phyloP scores from a whole-genome alignment of 2,113 vertebrate genomes.

The Festucalex cinctus region DNA sequence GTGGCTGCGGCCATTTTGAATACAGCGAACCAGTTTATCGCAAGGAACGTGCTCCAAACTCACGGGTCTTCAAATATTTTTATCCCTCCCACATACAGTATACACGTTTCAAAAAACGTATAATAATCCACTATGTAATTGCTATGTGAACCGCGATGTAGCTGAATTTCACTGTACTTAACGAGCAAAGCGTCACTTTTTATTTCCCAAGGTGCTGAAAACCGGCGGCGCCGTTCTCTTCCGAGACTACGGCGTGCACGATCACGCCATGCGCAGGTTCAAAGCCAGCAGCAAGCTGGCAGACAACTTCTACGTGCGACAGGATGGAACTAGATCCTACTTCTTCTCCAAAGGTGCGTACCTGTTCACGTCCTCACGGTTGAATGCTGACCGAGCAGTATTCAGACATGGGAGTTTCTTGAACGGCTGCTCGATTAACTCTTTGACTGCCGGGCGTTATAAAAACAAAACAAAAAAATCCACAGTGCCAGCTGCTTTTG shows the following conservation, averaged over 20 bases:
- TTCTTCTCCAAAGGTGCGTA: slow-evolving; percentile 90
- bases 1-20: background rate
- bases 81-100: too few relatives aligned
- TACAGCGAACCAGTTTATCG: background rate
- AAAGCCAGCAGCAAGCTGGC: slow-evolving; percentile 88
- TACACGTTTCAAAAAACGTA: too few relatives aligned
- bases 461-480: too few relatives aligned
- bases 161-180: background rate
- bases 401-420: too few relatives aligned
- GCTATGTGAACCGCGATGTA: too few relatives aligned
- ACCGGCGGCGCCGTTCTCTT: slow-evolving; percentile 86
- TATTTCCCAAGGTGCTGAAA: slow-evolving; percentile 80
- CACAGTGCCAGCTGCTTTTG: too few relatives aligned
- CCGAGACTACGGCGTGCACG: slow-evolving; percentile 90
- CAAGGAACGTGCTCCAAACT: too few relatives aligned
- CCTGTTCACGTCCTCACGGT: background rate
- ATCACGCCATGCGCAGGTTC: slow-evolving; percentile 95
- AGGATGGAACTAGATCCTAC: slow-evolving; percentile 92
- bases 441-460: too few relatives aligned
- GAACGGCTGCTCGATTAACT: too few relatives aligned
- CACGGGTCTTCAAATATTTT: too few relatives aligned
- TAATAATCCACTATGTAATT: too few relatives aligned
- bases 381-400: too few relatives aligned
- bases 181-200: background rate
- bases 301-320: slow-evolving; percentile 93